phyloP scores from a whole-genome alignment of 64 coral and sea anemone genomes.

The Montipora cactus region DNA sequence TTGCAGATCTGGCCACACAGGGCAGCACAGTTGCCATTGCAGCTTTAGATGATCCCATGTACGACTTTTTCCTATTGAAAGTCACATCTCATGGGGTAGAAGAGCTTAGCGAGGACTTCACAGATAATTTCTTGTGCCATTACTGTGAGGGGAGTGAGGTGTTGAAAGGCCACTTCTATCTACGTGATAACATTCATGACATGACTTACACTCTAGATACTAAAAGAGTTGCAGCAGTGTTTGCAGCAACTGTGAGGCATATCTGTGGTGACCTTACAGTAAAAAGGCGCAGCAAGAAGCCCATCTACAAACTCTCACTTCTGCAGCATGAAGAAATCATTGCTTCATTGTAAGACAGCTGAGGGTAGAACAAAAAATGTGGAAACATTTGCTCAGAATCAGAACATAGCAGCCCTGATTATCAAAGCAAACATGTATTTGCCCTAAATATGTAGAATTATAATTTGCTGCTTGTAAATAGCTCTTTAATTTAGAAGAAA shows the following conservation, averaged over 20 bases:
- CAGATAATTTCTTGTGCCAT: slow-evolving; percentile 28
- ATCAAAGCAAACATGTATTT: slow-evolving; percentile 22
- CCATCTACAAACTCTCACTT: slow-evolving; percentile 30
- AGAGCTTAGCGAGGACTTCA: not conserved
- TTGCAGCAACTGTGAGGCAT: slow-evolving; percentile 41
- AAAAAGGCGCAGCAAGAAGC: not conserved
- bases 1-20: slow-evolving; percentile 39
- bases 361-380: not conserved
- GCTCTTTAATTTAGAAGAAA: slow-evolving; percentile 13
- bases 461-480: not conserved
- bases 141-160: not conserved
- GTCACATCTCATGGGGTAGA: not conserved
- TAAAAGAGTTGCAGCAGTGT: slow-evolving; percentile 20
- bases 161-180: slow-evolving; percentile 33
- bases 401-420: slow-evolving; percentile 33
- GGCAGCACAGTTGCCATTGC: slow-evolving; percentile 49
- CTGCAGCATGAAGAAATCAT: slow-evolving; percentile 32
- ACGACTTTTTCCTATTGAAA: slow-evolving; percentile 38
- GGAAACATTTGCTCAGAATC: slow-evolving; percentile 29
- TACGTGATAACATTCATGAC: slow-evolving; percentile 33
- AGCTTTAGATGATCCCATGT: slow-evolving; percentile 34
- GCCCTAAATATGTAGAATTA: slow-evolving; percentile 9
- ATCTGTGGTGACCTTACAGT: slow-evolving; percentile 12
- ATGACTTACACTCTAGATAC: slow-evolving; percentile 53
- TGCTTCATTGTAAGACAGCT: slow-evolving; percentile 15